phyloP scores from a whole-genome alignment of 2,888 invertebrate species.

The Lathronympha strigana region DNA sequence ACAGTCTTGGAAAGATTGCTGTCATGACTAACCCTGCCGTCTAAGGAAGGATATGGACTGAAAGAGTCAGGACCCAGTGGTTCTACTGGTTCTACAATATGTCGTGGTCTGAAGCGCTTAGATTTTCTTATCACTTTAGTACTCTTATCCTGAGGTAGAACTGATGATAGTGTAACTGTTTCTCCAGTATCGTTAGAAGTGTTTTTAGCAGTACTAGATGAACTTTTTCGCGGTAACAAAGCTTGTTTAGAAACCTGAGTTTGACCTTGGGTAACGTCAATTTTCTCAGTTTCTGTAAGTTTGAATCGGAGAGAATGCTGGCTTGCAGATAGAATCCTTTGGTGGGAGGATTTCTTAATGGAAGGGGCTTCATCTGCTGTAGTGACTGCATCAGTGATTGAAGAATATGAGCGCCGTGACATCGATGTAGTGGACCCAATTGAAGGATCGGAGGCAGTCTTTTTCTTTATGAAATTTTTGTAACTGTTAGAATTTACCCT shows the following conservation, averaged over 20 bases:
- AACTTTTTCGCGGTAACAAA: not conserved
- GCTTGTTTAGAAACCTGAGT: not conserved
- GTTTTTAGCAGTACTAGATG: not conserved
- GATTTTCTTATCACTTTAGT: conserved; percentile 5
- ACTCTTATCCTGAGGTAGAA: conserved; percentile 2
- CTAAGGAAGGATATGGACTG: not conserved
- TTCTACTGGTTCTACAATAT: not conserved
- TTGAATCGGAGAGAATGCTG: not conserved
- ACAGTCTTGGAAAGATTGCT: not conserved
- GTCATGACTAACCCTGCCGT: not conserved
- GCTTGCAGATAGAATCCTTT: not conserved
- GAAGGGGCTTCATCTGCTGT: conserved; percentile 15
- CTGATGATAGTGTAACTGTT: conserved; percentile 16
- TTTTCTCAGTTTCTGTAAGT: not conserved
- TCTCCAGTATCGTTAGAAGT: conserved; percentile 14
- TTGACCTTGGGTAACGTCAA: not conserved
- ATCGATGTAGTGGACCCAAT: not conserved
- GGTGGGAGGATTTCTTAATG: not conserved
- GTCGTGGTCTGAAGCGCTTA: conserved; percentile 6
- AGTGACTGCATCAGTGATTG: conserved; percentile 3
- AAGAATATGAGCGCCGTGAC: conserved; percentile 7
- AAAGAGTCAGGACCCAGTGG: not conserved
- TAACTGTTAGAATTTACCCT: not conserved
- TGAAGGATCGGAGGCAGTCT: not conserved
- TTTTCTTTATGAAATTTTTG: not conserved